Evolutionary conservation across 1,140 invertebrate species (phyloP).

Genomic region (Magallana gigas): DNA sequence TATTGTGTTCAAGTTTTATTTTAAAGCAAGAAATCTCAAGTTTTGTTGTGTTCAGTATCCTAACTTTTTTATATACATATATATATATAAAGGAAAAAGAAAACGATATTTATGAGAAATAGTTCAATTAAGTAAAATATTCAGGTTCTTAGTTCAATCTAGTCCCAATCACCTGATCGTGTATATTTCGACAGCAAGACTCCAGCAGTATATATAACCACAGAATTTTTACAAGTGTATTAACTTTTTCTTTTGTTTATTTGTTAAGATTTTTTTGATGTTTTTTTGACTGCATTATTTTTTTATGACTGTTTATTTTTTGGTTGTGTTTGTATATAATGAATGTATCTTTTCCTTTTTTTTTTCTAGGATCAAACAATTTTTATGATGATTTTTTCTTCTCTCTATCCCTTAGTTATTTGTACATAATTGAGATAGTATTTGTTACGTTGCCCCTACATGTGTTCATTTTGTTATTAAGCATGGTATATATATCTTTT

Average conservation of each 20-base stretch:
- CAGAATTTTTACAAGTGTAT: neutral
- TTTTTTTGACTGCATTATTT: conserved; percentile 21
- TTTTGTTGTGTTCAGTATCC: conserved; percentile 20
- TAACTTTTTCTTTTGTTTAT: neutral
- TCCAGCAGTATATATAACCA: neutral
- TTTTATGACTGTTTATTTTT: conserved; percentile 3
- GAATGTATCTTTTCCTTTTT: neutral
- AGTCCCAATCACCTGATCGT: conserved; percentile 16
- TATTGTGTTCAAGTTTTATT: conserved; percentile 36
- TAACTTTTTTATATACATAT: neutral
- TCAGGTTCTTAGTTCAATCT: conserved; percentile 14
- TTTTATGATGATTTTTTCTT: neutral
- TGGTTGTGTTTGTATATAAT: conserved; percentile 31
- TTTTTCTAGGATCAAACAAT: neutral
- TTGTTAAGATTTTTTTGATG: neutral
- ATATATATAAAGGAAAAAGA: neutral
- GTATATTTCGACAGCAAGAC: conserved; percentile 2
- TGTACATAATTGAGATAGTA: conserved; percentile 8
- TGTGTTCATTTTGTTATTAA: conserved; percentile 12
- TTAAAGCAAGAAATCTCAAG: conserved; percentile 7
- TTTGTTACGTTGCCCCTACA: conserved; percentile 12
- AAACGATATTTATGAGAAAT: too few species aligned
- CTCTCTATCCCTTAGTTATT: neutral
- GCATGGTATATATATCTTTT: neutral
- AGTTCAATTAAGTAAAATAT: neutral